Percentiles rank a stretch among this genome's conserved stretches.
Evolutionary conservation across 1,140 invertebrate genomes (phyloP).

Genomic region (Polyergus mexicanus): DNA sequence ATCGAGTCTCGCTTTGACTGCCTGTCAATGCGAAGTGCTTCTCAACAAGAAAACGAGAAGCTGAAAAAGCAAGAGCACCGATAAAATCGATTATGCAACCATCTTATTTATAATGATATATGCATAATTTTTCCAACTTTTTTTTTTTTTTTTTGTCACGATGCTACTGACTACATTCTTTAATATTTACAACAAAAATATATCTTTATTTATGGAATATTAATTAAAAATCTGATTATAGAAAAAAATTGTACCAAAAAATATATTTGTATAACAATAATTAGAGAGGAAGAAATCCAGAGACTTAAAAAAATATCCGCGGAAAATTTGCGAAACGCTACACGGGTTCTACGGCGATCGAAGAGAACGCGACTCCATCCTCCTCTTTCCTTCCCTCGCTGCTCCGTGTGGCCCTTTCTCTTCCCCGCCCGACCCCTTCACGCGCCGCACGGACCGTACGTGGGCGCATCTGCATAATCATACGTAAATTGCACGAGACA

Average conservation of each 20-base stretch:
- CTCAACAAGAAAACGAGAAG: conserved; percentile 2
- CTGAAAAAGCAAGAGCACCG: neutral
- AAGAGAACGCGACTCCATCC: neutral
- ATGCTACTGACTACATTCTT: neutral
- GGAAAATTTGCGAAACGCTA: no score
- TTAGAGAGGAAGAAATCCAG: neutral
- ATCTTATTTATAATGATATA: conserved; percentile 14
- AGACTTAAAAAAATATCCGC: no score
- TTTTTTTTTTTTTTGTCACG: neutral
- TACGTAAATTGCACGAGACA: conserved; percentile 76
- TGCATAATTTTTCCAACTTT: neutral
- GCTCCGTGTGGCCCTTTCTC: neutral
- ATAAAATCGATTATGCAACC: conserved; percentile 36
- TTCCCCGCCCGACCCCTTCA: neutral
- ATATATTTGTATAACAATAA: neutral
- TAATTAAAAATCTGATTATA: neutral
- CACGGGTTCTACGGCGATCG: no score
- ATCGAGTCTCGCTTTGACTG: neutral
- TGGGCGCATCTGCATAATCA: conserved; percentile 75
- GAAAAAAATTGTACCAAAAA: no score
- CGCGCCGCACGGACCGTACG: conserved; percentile 31
- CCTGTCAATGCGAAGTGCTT: conserved; percentile 10
- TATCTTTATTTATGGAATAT: neutral
- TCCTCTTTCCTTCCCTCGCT: neutral
- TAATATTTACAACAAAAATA: neutral